Conservation (phyloP, 2,888 invertebrate species). For the Pasiphila rectangulata region DNA sequence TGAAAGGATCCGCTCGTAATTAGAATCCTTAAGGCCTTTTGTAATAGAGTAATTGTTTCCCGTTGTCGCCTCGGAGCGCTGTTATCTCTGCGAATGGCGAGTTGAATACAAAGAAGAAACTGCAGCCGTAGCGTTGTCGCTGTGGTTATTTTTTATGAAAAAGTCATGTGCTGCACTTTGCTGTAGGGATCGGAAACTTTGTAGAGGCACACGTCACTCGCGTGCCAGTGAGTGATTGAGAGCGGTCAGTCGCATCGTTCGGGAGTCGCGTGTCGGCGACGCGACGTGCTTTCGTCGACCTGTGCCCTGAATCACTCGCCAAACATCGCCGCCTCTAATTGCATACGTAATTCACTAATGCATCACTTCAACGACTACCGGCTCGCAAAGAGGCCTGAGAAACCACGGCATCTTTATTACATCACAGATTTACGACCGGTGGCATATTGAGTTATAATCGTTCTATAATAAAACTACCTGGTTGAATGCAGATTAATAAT, state of each 20-base stretch:
- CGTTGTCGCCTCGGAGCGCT: conserved; percentile 64
- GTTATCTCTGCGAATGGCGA: conserved; percentile 68
- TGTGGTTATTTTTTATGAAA: conserved; percentile 47
- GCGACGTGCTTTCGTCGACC: conserved; percentile 55
- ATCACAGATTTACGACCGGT: conserved; percentile 45
- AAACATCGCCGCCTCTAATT: conserved; percentile 70
- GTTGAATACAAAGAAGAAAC: conserved; percentile 63
- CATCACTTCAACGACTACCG: conserved; percentile 39
- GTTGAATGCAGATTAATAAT: no score
- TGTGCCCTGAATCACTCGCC: conserved; percentile 60
- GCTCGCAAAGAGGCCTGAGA: conserved; percentile 34
- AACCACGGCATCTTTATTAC: conserved; percentile 32
- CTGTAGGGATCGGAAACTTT: no score
- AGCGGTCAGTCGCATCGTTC: conserved; percentile 59
- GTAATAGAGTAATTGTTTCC: conserved; percentile 73
- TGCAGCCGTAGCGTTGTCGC: conserved; percentile 49
- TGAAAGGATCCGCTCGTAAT: conserved; percentile 69
- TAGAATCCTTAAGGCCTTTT: conserved; percentile 73
- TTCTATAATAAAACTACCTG: not conserved
- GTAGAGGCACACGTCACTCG: conserved; percentile 40
- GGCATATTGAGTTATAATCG: conserved; percentile 35
- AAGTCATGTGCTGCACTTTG: conserved; percentile 35
- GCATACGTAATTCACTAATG: conserved; percentile 64
- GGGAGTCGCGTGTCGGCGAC: conserved; percentile 44
- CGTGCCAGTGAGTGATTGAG: conserved; percentile 54